Percentiles rank a stretch among this genome's conserved stretches.
Evolutionary conservation across 1,140 invertebrate genomes (phyloP).

Genomic region (Pemphigus obesinymphae): DNA sequence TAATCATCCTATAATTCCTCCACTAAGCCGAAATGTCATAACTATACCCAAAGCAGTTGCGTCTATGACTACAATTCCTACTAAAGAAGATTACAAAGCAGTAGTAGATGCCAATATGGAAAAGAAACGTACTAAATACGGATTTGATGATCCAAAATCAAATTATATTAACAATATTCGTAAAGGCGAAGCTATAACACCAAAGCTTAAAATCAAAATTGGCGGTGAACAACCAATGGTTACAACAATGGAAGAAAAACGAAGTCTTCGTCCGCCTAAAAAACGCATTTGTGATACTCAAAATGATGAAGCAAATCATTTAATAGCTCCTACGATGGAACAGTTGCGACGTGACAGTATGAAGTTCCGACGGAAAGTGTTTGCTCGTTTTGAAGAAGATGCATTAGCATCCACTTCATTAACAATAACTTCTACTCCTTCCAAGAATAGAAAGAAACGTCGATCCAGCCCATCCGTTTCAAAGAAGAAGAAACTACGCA

Average conservation of each 20-base stretch:
- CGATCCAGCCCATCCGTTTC: constrained; percentile 30
- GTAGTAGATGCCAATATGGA: constrained; percentile 65
- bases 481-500: constrained; percentile 56
- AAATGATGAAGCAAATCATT: constrained; percentile 49
- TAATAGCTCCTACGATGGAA: constrained; percentile 61
- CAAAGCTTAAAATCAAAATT: constrained; percentile 80
- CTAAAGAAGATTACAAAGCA: constrained; percentile 72
- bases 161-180: constrained; percentile 20
- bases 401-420: constrained; percentile 52
- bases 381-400: constrained; percentile 71
- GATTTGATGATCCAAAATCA: background rate
- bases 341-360: constrained; percentile 77
- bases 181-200: constrained; percentile 50
- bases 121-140: constrained; percentile 57
- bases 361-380: constrained; percentile 77
- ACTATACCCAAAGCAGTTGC: constrained; percentile 81
- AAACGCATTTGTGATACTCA: constrained; percentile 60
- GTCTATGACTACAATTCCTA: constrained; percentile 77
- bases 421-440: constrained; percentile 27
- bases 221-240: constrained; percentile 50
- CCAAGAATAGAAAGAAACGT: constrained; percentile 43
- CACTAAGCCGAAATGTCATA: constrained; percentile 65
- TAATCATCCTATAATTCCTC: constrained; percentile 55
- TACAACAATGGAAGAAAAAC: constrained; percentile 53
- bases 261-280: constrained; percentile 69